A percentile compares a stretch with the other conserved stretches of the same genome.
phyloP scores from a whole-genome alignment of 2,113 vertebrate genomes.

The Rhinolophus ferrumequinum region DNA sequence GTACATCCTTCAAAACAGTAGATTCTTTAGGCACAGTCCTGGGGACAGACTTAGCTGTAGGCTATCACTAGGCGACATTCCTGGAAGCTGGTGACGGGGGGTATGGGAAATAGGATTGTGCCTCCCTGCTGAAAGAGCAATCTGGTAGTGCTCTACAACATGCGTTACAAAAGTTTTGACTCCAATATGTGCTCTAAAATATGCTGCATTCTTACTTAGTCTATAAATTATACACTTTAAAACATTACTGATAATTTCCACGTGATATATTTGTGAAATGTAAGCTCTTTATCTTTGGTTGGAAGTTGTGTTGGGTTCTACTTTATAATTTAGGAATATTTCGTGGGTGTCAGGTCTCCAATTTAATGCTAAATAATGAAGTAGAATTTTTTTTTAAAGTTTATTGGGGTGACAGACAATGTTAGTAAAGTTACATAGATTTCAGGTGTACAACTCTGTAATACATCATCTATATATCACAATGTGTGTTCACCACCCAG shows the following conservation, averaged over 20 bases:
- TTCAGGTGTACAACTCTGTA: too few relatives aligned
- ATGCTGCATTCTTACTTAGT: neutral
- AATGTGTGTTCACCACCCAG: too few relatives aligned
- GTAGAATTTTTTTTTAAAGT: neutral
- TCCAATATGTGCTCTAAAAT: neutral
- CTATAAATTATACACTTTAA: neutral
- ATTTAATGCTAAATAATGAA: slow-evolving; percentile 2
- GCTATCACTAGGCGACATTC: neutral
- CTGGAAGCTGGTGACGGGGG: too few relatives aligned
- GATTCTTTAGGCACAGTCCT: neutral
- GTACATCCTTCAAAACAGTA: neutral
- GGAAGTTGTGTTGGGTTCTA: neutral
- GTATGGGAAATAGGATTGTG: too few relatives aligned
- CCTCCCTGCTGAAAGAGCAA: neutral
- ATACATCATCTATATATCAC: too few relatives aligned
- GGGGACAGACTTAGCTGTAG: neutral
- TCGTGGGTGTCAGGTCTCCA: neutral
- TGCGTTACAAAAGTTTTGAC: neutral
- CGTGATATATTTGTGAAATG: neutral
- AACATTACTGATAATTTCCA: neutral
- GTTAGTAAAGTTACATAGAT: too few relatives aligned
- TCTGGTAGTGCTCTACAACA: neutral
- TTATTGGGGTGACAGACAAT: too few relatives aligned
- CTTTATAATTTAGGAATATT: neutral
- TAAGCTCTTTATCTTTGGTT: neutral